Evolutionary conservation across 2,113 vertebrate species (phyloP).

Genomic region (Octodon degus): DNA sequence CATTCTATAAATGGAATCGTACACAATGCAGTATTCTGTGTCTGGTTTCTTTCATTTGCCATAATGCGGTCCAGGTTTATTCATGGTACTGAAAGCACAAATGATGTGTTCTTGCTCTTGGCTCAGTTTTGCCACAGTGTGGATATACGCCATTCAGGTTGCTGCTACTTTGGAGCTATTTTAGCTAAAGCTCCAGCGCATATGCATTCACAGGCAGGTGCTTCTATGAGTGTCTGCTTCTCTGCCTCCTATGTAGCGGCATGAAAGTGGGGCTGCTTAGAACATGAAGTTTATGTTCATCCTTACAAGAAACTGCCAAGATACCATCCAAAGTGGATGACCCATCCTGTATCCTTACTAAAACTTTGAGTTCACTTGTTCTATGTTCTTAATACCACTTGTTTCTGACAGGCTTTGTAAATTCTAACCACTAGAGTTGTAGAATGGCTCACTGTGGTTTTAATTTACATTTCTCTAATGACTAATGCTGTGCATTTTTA

Average conservation of each 20-base stretch:
- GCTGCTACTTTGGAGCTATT: neutral
- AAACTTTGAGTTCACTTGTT: neutral
- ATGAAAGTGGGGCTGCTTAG: neutral
- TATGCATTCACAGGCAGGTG: neutral
- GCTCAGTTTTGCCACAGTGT: neutral
- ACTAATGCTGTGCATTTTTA: neutral
- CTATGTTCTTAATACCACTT: neutral
- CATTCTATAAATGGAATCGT: neutral
- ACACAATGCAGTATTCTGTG: neutral
- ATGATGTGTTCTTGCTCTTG: neutral
- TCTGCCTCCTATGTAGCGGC: neutral
- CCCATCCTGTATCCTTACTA: neutral
- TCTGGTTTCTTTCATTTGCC: neutral
- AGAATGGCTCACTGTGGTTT: neutral
- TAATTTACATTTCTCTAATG: neutral
- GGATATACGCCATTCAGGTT: neutral
- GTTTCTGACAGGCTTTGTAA: neutral
- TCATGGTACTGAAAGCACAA: neutral
- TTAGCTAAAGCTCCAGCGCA: neutral
- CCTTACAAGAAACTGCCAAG: neutral
- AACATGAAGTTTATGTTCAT: neutral
- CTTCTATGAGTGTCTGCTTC: neutral
- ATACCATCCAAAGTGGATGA: neutral
- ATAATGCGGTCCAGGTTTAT: neutral
- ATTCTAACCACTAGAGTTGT: neutral